Evolutionary conservation across 2,797 vertebrate species (phyloP).

Genomic region (Loris lydekkerianus): DNA sequence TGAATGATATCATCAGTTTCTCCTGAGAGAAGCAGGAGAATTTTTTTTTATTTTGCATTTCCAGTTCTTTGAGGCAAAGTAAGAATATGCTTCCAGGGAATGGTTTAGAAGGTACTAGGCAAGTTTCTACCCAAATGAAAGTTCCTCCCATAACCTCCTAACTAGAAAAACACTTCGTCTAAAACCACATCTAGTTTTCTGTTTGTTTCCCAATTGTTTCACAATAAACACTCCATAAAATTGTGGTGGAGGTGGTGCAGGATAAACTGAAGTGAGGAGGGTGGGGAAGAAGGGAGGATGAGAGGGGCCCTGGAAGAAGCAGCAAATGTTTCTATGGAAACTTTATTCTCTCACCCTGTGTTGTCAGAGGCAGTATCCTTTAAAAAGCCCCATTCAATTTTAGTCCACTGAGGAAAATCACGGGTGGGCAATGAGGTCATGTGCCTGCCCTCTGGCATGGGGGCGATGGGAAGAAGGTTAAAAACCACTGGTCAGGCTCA

Average conservation of each 20-base stretch:
- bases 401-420: neutral
- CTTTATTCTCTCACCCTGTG: neutral
- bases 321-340: neutral
- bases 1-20: neutral
- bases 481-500: neutral
- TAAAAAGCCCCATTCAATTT: neutral
- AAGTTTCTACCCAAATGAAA: neutral
- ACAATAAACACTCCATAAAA: neutral
- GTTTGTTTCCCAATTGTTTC: neutral
- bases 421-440: neutral
- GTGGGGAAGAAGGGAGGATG: neutral
- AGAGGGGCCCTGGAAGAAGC: neutral
- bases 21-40: neutral
- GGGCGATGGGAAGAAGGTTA: neutral
- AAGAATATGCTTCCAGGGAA: neutral
- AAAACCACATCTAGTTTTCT: neutral
- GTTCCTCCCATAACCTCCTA: neutral
- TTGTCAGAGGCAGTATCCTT: neutral
- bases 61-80: neutral
- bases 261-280: neutral
- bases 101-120: neutral
- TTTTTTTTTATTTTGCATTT: slow-evolving; percentile 3
- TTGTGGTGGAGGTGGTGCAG: neutral
- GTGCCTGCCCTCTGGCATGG: neutral
- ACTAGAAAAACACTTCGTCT: slow-evolving; percentile 10